Conservation (phyloP, 2,888 invertebrate species). For the Sarcophaga variegata region DNA sequence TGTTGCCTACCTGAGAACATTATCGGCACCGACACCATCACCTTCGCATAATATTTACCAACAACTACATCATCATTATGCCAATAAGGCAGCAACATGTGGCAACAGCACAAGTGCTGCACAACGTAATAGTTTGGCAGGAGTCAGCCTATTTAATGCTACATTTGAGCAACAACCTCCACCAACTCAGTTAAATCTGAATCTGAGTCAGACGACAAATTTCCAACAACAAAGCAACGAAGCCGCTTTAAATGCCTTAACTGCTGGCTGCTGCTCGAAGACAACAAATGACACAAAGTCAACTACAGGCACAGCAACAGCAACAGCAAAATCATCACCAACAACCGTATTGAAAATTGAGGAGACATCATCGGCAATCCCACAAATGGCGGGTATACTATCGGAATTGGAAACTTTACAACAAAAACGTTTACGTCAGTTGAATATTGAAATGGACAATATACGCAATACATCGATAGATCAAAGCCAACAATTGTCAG, state of each 20-base stretch:
- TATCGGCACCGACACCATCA: slow-evolving; percentile 78
- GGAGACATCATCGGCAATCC: slow-evolving; percentile 71
- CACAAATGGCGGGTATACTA: slow-evolving; percentile 65
- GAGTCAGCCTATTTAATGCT: slow-evolving; percentile 69
- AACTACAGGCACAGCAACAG: slow-evolving; percentile 49
- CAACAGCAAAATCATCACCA: slow-evolving; percentile 61
- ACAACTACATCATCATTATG: slow-evolving; percentile 68
- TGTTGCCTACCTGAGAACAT: slow-evolving; percentile 79
- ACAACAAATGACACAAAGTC: slow-evolving; percentile 61
- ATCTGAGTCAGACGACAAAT: slow-evolving; percentile 11
- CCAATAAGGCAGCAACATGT: slow-evolving; percentile 53
- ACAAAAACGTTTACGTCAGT: slow-evolving; percentile 78
- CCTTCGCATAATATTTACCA: slow-evolving; percentile 69
- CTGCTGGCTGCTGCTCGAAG: slow-evolving; percentile 49
- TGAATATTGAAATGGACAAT: slow-evolving; percentile 79
- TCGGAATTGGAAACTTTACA: slow-evolving; percentile 75
- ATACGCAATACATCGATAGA: slow-evolving; percentile 74
- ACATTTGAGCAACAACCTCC: slow-evolving; percentile 65
- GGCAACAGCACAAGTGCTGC: slow-evolving; percentile 67
- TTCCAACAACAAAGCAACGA: slow-evolving; percentile 71
- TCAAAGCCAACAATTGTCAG: slow-evolving; percentile 73
- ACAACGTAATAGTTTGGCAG: slow-evolving; percentile 73
- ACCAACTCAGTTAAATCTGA: slow-evolving; percentile 44
- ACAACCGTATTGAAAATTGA: slow-evolving; percentile 79
- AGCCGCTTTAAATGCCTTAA: slow-evolving; percentile 61